Percentiles rank a stretch among this genome's conserved stretches.
Conservation (phyloP, 2,113 vertebrate species). For the Eulemur macaco region DNA sequence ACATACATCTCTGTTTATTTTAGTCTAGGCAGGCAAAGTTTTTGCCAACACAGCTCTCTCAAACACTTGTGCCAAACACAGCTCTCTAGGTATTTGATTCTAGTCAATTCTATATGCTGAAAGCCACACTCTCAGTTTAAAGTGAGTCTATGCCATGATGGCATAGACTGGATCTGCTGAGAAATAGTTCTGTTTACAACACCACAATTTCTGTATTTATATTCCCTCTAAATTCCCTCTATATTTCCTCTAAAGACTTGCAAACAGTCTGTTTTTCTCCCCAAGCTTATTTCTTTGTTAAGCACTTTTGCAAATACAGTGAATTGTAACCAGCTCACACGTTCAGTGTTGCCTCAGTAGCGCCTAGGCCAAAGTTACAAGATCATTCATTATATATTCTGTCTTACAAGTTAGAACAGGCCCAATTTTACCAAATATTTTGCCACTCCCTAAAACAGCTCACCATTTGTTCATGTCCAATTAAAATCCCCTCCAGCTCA, state of each 20-base stretch:
- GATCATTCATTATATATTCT: not conserved
- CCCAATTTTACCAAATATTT: not conserved
- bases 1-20: not conserved
- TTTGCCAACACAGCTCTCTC: not conserved
- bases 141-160: not conserved
- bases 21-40: not conserved
- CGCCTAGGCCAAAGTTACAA: not conserved
- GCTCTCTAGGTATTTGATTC: not conserved
- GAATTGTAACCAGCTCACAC: not conserved
- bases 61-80: not conserved
- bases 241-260: not conserved
- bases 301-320: not conserved
- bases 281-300: not conserved
- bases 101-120: not conserved
- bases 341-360: not conserved
- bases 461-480: not conserved
- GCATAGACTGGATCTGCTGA: constrained; percentile 28
- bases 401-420: not conserved
- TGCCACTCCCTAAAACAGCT: not conserved
- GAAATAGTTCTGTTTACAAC: constrained; percentile 7
- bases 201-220: not conserved
- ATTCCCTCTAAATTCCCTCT: not conserved
- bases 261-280: not conserved
- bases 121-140: not conserved
- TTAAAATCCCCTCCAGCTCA: not conserved